These are phyloP conservation scores for Grammomys surdaster DNA, from an alignment of 2,113 vertebrate genomes.

Conservation along the genomic window DNA sequence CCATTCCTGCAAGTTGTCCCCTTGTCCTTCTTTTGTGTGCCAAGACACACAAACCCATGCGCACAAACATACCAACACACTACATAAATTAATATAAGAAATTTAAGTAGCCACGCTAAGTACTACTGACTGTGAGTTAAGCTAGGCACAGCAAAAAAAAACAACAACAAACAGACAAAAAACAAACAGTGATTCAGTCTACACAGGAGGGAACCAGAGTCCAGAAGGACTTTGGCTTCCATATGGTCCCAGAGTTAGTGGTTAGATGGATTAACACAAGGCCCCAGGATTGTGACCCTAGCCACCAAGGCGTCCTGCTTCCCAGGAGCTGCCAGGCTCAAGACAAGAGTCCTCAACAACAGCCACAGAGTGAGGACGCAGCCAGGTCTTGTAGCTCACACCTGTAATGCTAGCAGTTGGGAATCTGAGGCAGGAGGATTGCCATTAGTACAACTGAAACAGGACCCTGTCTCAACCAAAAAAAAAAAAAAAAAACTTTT, in stretches of 20 bases:
- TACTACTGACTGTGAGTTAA: too few species aligned
- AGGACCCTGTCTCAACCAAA: not conserved
- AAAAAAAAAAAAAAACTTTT: not conserved
- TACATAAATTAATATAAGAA: not conserved
- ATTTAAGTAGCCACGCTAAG: not conserved
- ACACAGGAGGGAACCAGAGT: not conserved
- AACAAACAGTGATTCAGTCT: not conserved
- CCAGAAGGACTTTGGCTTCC: not conserved
- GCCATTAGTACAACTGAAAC: not conserved
- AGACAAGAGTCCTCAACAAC: not conserved
- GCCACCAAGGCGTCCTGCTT: not conserved
- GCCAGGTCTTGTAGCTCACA: not conserved
- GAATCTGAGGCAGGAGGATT: not conserved
- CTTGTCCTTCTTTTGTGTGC: not conserved
- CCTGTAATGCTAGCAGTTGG: not conserved
- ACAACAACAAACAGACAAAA: too few species aligned
- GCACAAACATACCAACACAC: not conserved
- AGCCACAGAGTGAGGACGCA: not conserved
- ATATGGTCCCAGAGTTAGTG: accelerated
- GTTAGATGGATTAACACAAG: not conserved
- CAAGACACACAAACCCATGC: not conserved
- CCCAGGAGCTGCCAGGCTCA: not conserved
- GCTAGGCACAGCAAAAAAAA: not conserved
- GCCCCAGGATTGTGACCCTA: not conserved
- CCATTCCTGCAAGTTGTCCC: not conserved